Conservation (phyloP, 23 tunicate genomes). For the Halocynthia roretzi region DNA sequence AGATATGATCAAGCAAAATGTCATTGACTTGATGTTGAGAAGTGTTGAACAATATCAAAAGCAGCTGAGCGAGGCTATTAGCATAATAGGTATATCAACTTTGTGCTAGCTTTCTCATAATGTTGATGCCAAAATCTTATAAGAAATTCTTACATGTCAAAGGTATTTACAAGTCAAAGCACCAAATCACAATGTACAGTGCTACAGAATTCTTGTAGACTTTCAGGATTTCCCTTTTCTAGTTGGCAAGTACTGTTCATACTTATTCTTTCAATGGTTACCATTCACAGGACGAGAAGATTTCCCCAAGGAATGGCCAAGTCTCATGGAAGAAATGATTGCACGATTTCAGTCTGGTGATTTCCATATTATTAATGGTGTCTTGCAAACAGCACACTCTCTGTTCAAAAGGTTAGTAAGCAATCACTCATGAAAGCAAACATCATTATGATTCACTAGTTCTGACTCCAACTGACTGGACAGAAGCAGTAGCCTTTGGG, state of each 20-base stretch:
- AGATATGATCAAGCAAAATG: slow-evolving; percentile 51
- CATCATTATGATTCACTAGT: no score
- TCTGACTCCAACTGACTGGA: not conserved
- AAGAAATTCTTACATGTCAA: no score
- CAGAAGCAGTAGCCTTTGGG: no score
- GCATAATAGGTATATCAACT: slow-evolving; percentile 52
- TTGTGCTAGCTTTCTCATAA: no score
- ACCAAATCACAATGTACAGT: no score
- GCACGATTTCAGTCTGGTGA: slow-evolving; percentile 58
- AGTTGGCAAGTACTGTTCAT: not conserved
- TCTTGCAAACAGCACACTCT: slow-evolving; percentile 86
- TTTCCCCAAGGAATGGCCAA: slow-evolving; percentile 92
- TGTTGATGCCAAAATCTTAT: no score
- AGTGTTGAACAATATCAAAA: slow-evolving; percentile 68
- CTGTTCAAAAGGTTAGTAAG: slow-evolving; percentile 65
- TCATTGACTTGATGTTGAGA: slow-evolving; percentile 77
- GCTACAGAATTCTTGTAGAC: no score
- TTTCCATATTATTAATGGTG: slow-evolving; percentile 86
- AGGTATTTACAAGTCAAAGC: no score
- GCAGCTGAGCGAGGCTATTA: slow-evolving; percentile 92
- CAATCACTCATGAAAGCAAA: no score
- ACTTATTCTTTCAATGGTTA: not conserved
- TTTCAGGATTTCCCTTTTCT: not conserved
- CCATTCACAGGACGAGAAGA: slow-evolving; percentile 61
- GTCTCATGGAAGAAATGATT: slow-evolving; percentile 59